Conservation (phyloP, 2,113 vertebrate genomes). For the Clarias gariepinus region DNA sequence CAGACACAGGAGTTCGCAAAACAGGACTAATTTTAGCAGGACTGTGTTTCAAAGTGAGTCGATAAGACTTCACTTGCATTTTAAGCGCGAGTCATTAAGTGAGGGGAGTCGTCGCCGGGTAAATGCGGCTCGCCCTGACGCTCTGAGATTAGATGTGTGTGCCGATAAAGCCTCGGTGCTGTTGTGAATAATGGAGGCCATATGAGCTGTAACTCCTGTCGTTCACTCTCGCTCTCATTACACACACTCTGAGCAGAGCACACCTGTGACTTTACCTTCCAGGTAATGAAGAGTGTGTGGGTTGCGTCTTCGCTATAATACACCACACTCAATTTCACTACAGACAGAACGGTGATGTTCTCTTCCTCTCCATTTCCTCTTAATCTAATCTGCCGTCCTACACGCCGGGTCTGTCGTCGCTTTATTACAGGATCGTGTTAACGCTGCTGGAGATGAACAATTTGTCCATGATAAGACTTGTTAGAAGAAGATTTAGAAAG, state of each 20-base stretch:
- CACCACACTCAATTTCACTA: background rate
- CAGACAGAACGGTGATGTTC: background rate
- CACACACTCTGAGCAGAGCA: background rate
- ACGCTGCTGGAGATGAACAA: background rate
- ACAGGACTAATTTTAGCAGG: background rate
- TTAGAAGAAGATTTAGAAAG: background rate
- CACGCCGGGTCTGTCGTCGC: background rate
- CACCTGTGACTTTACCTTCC: background rate
- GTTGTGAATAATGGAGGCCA: background rate
- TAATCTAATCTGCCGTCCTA: background rate
- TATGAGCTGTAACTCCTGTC: background rate
- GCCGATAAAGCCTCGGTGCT: background rate
- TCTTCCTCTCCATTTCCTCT: background rate
- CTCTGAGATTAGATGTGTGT: background rate
- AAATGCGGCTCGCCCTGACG: background rate
- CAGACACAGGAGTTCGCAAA: background rate
- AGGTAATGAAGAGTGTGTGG: conserved; percentile 1
- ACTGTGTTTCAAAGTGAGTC: background rate
- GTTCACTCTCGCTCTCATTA: background rate
- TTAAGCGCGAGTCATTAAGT: background rate
- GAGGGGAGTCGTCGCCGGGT: background rate
- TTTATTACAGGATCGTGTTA: background rate
- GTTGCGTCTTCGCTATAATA: background rate
- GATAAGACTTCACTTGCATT: background rate
- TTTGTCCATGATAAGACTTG: background rate